Conservation (phyloP, 2,797 vertebrate species). For the Acipenser transmontanus region DNA sequence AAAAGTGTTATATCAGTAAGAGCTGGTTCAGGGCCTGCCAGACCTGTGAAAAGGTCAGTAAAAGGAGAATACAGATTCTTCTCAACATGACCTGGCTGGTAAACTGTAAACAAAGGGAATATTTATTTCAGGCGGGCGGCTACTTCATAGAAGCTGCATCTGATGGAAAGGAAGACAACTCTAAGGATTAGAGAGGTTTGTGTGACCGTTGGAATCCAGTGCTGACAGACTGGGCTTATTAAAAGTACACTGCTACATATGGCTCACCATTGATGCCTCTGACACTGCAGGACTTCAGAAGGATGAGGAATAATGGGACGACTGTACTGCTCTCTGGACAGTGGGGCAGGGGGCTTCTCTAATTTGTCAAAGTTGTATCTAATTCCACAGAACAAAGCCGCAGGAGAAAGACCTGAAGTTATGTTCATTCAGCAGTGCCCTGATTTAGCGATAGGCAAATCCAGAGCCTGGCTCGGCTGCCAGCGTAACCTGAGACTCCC, state of each 20-base stretch:
- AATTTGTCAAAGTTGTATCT: slow-evolving; percentile 81
- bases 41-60: slow-evolving; percentile 2
- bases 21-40: slow-evolving; percentile 17
- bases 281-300: slow-evolving; percentile 46
- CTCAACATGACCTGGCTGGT: slow-evolving; percentile 14
- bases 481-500: slow-evolving; percentile 53
- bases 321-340: slow-evolving; percentile 51
- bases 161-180: slow-evolving; percentile 47
- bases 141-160: slow-evolving; percentile 26
- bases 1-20: slow-evolving; percentile 18
- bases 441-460: slow-evolving; percentile 53
- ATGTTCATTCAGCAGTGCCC: slow-evolving; percentile 63
- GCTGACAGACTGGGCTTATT: slow-evolving; percentile 78
- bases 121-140: slow-evolving; percentile 47
- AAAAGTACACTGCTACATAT: slow-evolving; percentile 53
- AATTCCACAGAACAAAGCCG: slow-evolving; percentile 73
- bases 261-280: slow-evolving; percentile 45
- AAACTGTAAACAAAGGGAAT: slow-evolving; percentile 58
- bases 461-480: slow-evolving; percentile 53
- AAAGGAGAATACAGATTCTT: slow-evolving; percentile 29
- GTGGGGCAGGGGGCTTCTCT: slow-evolving; percentile 49
- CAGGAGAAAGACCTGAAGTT: slow-evolving; percentile 66
- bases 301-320: slow-evolving; percentile 56
- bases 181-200: slow-evolving; percentile 56
- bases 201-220: slow-evolving; percentile 48